A percentile compares a stretch with the other conserved stretches of the same genome.
Evolutionary conservation across 1,140 invertebrate genomes (phyloP).

Genomic region (Neomicropteryx cornuta): DNA sequence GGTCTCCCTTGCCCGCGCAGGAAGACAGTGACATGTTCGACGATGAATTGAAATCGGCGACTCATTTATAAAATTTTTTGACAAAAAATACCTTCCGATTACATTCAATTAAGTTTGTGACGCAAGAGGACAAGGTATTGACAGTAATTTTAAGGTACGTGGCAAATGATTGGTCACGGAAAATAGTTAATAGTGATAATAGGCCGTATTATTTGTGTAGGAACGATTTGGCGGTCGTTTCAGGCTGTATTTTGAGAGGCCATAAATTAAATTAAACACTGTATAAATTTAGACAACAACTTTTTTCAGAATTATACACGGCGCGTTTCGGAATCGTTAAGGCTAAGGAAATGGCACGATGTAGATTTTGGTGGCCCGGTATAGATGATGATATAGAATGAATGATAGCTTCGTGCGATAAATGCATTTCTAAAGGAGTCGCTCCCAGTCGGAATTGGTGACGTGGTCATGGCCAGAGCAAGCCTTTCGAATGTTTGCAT

Average conservation of each 20-base stretch:
- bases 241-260: too few relatives aligned
- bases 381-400: constrained; percentile 30
- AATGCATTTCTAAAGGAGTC: constrained; percentile 4
- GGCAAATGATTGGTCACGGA: too few relatives aligned
- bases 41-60: too few relatives aligned
- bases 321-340: constrained; percentile 29
- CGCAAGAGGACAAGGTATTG: too few relatives aligned
- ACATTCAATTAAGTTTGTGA: too few relatives aligned
- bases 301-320: constrained; percentile 24
- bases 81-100: too few relatives aligned
- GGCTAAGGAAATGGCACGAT: constrained; percentile 29
- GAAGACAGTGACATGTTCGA: too few relatives aligned
- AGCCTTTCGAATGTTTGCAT: constrained; percentile 18
- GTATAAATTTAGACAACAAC: constrained; percentile 11
- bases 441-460: constrained; percentile 2
- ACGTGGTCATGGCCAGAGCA: constrained; percentile 16
- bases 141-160: too few relatives aligned
- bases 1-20: neutral
- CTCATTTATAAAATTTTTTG: too few relatives aligned
- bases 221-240: too few relatives aligned
- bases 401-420: constrained; percentile 3
- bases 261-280: constrained; percentile 12
- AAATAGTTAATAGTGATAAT: too few relatives aligned
- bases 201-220: too few relatives aligned
- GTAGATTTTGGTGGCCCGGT: constrained; percentile 30